Evolutionary conservation across 2,113 vertebrate genomes (phyloP).

Genomic region (Muntiacus muntjak): DNA sequence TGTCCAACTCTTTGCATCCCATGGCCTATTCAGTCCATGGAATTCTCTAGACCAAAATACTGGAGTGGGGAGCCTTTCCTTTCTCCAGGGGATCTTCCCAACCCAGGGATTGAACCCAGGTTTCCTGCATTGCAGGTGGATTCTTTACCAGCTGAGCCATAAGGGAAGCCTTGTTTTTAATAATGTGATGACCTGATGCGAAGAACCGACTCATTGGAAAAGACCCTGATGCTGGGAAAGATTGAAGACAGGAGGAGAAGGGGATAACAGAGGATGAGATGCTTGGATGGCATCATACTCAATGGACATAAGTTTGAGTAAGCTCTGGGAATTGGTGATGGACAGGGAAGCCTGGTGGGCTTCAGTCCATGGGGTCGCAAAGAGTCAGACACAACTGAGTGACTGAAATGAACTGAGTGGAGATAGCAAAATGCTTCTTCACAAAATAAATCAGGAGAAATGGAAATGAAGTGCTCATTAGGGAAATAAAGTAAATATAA

Average conservation of each 20-base stretch:
- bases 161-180: not conserved
- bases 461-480: not conserved
- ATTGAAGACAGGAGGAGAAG: not conserved
- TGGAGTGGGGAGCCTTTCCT: not conserved
- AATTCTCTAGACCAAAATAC: not conserved
- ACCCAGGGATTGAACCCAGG: not conserved
- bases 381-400: not conserved
- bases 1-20: not conserved
- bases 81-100: not conserved
- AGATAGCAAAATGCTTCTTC: not conserved
- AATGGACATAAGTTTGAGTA: not conserved
- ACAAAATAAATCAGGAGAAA: not conserved
- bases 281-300: not conserved
- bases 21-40: not conserved
- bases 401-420: not conserved
- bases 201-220: not conserved
- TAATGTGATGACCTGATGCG: rapidly evolving
- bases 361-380: not conserved
- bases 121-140: not conserved
- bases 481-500: not conserved
- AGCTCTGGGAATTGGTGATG: not conserved
- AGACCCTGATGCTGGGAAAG: not conserved
- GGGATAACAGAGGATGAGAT: too few relatives aligned
- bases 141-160: not conserved
- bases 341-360: not conserved